Conservation (phyloP, 2,113 vertebrate genomes). For the Callocephalon fimbriatum region DNA sequence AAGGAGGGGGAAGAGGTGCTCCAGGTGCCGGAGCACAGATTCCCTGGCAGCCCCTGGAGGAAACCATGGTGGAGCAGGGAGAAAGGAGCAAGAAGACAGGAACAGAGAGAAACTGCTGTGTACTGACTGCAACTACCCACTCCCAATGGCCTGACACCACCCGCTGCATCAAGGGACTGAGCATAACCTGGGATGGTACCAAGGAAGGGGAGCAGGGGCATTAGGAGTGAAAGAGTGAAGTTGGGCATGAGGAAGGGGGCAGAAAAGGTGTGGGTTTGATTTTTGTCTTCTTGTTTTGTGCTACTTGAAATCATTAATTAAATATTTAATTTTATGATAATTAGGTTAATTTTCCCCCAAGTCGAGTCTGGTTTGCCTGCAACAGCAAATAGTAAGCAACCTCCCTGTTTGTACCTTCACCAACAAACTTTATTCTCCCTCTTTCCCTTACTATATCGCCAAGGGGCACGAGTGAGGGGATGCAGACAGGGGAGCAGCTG, state of each 20-base stretch:
- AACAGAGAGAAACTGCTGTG: neutral
- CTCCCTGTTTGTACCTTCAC: neutral
- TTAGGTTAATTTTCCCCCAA: neutral
- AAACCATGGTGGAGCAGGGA: neutral
- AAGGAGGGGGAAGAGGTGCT: neutral
- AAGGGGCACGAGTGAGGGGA: neutral
- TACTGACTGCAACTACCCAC: neutral
- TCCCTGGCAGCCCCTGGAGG: neutral
- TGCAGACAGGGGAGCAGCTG: neutral
- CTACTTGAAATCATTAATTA: neutral
- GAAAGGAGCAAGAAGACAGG: neutral
- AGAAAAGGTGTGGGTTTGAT: neutral
- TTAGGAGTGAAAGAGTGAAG: neutral
- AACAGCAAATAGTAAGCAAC: neutral
- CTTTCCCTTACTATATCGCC: neutral
- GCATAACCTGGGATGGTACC: neutral
- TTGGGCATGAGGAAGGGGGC: neutral
- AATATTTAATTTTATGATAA: neutral
- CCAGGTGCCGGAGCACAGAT: neutral
- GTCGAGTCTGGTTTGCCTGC: neutral
- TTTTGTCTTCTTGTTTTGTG: neutral
- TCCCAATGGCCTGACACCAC: neutral
- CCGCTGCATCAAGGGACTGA: neutral
- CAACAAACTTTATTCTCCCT: neutral
- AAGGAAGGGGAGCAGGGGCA: neutral